These are phyloP conservation scores for Ctenopoma kingsleyae DNA, from an alignment of 2,797 vertebrate genomes.

Conservation along the genomic window DNA sequence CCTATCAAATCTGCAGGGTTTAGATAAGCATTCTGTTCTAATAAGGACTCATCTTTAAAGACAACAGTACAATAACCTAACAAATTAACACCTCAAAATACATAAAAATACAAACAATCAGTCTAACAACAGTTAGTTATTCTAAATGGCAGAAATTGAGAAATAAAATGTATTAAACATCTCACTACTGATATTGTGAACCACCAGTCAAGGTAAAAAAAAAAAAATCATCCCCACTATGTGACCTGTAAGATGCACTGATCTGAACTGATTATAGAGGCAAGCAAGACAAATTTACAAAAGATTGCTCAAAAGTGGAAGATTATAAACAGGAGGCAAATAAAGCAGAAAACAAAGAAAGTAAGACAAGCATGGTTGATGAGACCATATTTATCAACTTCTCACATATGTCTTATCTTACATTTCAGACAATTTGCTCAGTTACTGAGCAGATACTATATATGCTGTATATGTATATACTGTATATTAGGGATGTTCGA, in stretches of 20 bases:
- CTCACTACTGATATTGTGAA: neutral
- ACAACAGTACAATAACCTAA: neutral
- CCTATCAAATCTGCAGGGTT: neutral
- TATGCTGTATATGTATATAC: too few species aligned
- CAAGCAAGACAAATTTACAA: constrained; percentile 45
- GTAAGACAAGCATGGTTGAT: constrained; percentile 49
- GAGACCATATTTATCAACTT: constrained; percentile 46
- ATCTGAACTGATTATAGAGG: constrained; percentile 48
- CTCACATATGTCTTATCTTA: constrained; percentile 37
- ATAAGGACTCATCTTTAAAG: neutral
- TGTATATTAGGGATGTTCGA: too few species aligned
- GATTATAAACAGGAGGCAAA: constrained; percentile 55
- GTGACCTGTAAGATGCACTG: neutral
- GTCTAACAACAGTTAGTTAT: too few species aligned
- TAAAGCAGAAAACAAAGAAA: constrained; percentile 35
- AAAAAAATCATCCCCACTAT: neutral
- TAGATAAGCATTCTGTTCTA: neutral
- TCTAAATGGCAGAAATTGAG: neutral
- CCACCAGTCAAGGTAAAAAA: neutral
- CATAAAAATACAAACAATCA: too few species aligned
- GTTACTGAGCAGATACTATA: constrained; percentile 26
- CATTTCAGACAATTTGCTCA: constrained; percentile 22
- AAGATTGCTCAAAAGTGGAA: constrained; percentile 43
- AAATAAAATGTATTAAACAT: neutral
- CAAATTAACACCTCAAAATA: neutral